A percentile compares a stretch with the other conserved stretches of the same genome.
Evolutionary conservation across 1,140 invertebrate species (phyloP).

Genomic region (Caerostris extrusa): DNA sequence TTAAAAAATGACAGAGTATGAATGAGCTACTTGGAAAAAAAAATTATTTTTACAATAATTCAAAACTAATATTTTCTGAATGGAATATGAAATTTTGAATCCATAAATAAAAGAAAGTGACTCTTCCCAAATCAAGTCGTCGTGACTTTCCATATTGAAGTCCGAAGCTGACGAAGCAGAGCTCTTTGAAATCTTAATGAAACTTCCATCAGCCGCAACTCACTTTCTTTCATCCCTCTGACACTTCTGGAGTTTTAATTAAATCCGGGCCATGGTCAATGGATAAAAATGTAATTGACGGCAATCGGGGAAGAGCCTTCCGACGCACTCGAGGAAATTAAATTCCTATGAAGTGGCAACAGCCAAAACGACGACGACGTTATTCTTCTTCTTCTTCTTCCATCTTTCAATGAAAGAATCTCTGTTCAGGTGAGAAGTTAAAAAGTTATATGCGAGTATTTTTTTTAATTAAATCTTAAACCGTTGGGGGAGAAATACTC

Average conservation of each 20-base stretch:
- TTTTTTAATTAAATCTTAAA: constrained; percentile 16
- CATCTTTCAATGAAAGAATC: neutral
- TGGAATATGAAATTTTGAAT: too few relatives aligned
- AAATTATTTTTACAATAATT: too few relatives aligned
- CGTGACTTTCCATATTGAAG: too few relatives aligned
- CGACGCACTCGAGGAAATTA: neutral
- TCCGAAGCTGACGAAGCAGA: too few relatives aligned
- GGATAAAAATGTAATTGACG: constrained; percentile 28
- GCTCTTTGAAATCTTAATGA: constrained; percentile 24
- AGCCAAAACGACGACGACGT: neutral
- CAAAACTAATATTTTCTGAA: too few relatives aligned
- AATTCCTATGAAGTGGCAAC: constrained; percentile 25
- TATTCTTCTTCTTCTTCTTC: neutral
- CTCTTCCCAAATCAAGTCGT: too few relatives aligned
- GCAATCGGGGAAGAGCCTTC: neutral
- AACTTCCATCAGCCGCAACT: neutral
- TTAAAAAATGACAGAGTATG: too few relatives aligned
- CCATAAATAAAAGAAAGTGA: too few relatives aligned
- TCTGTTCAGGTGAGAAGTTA: neutral
- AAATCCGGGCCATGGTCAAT: neutral
- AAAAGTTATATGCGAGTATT: neutral
- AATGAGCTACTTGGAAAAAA: too few relatives aligned
- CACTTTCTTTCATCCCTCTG: neutral
- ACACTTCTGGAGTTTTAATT: constrained; percentile 22
- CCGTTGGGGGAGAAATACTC: neutral